Evolutionary conservation across 35 echinoderm and acorn worm species (phyloP).

Genomic region (Anneissia japonica): DNA sequence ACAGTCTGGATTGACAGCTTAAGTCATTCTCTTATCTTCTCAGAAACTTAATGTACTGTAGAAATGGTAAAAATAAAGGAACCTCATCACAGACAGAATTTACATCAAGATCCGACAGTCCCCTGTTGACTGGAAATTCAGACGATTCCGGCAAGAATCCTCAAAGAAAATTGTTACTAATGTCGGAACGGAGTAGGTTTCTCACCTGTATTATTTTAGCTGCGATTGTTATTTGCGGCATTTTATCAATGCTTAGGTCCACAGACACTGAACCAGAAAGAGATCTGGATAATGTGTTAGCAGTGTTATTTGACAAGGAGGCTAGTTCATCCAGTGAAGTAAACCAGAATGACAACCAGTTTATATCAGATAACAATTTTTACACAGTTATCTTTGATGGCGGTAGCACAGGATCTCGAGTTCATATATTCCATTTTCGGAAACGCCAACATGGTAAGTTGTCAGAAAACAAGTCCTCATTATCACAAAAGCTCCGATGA

Average conservation of each 20-base stretch:
- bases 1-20: no score
- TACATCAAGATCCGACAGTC: neutral
- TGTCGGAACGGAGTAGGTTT: neutral
- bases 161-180: neutral
- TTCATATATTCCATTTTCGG: slow-evolving; percentile 89
- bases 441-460: slow-evolving; percentile 38
- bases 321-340: neutral
- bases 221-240: neutral
- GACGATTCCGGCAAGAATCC: neutral
- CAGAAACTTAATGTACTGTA: neutral
- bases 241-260: neutral
- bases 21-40: neutral
- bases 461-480: no score
- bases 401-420: slow-evolving; percentile 81
- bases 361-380: slow-evolving; percentile 33
- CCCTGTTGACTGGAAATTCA: neutral
- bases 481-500: no score
- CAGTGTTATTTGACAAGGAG: neutral
- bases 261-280: neutral
- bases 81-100: neutral
- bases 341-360: neutral
- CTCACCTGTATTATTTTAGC: neutral
- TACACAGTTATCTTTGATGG: slow-evolving; percentile 99
- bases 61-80: neutral
- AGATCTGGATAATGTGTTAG: neutral